Percentiles rank a stretch among this genome's conserved stretches.
phyloP scores from a whole-genome alignment of 2,113 vertebrate genomes.

The Poeciliopsis occidentalis region DNA sequence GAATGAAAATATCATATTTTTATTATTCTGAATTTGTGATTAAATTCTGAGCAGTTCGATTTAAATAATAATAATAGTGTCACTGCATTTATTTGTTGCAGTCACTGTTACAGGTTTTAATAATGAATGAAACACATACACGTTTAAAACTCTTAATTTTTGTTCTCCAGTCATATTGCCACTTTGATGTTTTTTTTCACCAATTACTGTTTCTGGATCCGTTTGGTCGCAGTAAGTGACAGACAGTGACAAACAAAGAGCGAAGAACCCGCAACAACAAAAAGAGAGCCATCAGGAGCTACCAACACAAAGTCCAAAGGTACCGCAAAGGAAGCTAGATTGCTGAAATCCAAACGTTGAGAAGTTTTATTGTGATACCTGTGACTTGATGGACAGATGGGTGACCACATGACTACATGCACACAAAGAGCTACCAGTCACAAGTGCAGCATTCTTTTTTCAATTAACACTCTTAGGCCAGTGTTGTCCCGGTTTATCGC shows the following conservation, averaged over 20 bases:
- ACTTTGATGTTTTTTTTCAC: background rate
- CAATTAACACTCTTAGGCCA: conserved; percentile 80
- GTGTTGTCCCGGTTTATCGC: conserved; percentile 49
- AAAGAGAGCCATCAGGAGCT: conserved; percentile 27
- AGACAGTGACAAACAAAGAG: conserved; percentile 22
- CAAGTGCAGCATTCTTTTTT: conserved; percentile 89
- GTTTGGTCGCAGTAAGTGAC: conserved; percentile 28
- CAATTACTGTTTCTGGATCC: conserved; percentile 6
- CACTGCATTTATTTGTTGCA: background rate
- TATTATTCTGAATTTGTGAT: background rate
- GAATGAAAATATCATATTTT: background rate
- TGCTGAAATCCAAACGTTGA: conserved; percentile 35
- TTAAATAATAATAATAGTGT: background rate
- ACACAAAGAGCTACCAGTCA: conserved; percentile 81
- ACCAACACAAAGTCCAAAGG: conserved; percentile 29
- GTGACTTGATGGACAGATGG: conserved; percentile 77
- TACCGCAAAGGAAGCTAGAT: conserved; percentile 24
- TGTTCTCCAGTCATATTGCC: too few relatives aligned
- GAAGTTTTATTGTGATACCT: conserved; percentile 58
- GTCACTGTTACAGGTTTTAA: too few relatives aligned
- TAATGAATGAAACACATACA: too few relatives aligned
- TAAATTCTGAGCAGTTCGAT: background rate
- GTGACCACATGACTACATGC: conserved; percentile 77
- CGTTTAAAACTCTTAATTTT: too few relatives aligned
- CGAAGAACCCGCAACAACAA: conserved; percentile 35